Evolutionary conservation across 2,888 invertebrate genomes (phyloP).

Genomic region (Tiliacea citrago): DNA sequence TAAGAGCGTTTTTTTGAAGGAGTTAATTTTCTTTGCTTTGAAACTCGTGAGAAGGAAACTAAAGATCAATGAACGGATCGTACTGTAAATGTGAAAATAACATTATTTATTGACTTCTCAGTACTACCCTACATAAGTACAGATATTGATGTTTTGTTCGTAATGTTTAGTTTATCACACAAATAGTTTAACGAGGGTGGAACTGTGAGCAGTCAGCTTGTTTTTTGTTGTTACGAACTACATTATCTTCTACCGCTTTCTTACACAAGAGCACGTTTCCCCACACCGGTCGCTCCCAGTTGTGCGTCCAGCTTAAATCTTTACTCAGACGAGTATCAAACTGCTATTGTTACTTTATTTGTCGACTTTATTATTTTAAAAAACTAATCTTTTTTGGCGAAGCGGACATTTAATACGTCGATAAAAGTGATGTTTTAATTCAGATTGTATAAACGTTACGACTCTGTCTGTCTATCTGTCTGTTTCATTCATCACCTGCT

Average conservation of each 20-base stretch:
- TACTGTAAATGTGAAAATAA: no score
- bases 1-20: neutral
- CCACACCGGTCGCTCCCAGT: constrained; percentile 23
- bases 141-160: no score
- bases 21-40: no score
- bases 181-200: no score
- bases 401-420: neutral
- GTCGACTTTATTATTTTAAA: constrained; percentile 12
- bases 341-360: constrained; percentile 18
- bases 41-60: neutral
- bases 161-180: no score
- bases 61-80: neutral
- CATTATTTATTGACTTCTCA: no score
- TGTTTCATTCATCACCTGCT: neutral
- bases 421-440: neutral
- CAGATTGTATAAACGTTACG: neutral
- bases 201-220: neutral
- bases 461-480: neutral
- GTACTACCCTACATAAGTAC: no score
- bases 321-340: constrained; percentile 51
- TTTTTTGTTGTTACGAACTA: neutral
- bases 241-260: neutral
- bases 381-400: neutral
- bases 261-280: constrained; percentile 2
- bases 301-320: constrained; percentile 42